A percentile compares a stretch with the other conserved stretches of the same genome.
Evolutionary conservation across 2,113 vertebrate genomes (phyloP).

Genomic region (rat (Rattus norvegicus)): DNA sequence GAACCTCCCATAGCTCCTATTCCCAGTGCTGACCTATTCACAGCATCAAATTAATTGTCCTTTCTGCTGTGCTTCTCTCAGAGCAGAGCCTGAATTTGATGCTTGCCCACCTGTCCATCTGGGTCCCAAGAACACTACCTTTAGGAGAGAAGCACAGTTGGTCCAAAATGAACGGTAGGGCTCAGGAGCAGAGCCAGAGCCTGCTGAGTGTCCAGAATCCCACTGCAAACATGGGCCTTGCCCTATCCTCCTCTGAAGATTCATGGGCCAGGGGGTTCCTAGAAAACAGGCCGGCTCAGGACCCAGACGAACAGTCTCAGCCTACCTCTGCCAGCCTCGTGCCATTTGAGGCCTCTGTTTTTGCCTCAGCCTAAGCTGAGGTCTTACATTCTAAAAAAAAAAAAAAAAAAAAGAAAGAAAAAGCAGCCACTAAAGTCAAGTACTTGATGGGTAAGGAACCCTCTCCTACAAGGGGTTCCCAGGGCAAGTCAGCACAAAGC

Average conservation of each 20-base stretch:
- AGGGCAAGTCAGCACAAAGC: not conserved
- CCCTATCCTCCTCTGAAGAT: not conserved
- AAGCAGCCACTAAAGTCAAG: not conserved
- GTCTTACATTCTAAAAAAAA: no score
- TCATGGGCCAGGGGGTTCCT: constrained; percentile 10
- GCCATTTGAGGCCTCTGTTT: constrained; percentile 27
- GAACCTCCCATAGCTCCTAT: not conserved
- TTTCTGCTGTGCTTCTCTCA: not conserved
- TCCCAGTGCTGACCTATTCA: not conserved
- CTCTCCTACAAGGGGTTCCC: not conserved
- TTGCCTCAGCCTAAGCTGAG: not conserved
- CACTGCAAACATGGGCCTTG: not conserved
- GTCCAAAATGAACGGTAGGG: constrained; percentile 3
- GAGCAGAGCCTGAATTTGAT: not conserved
- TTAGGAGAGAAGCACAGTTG: not conserved
- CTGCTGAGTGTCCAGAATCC: not conserved
- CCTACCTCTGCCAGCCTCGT: not conserved
- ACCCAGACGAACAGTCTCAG: not conserved
- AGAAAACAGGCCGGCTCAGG: constrained; percentile 34
- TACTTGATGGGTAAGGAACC: not conserved
- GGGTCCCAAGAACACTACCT: not conserved
- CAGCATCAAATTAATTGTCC: not conserved
- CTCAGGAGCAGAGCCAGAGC: not conserved
- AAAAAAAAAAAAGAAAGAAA: no score
- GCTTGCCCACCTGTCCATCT: not conserved